Evolutionary conservation across 2,797 vertebrate species (phyloP), one percentile per base, ranked within the genome.

Genomic region (Artibeus lituratus): DNA sequence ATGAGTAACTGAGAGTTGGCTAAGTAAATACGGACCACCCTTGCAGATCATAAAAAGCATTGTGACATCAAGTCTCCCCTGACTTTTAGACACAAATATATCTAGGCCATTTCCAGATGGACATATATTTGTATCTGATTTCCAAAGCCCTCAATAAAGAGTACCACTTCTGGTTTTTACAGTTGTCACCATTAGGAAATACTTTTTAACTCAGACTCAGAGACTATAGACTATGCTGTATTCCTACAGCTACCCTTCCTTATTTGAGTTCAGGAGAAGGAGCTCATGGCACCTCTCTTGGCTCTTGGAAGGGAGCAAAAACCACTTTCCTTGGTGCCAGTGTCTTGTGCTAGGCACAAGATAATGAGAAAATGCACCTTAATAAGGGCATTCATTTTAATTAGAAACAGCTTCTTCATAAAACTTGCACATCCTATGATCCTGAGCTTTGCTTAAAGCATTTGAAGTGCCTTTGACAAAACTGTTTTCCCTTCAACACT

Each of bases 381-480:
- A 84, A 69, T 16, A 89, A 80, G 70, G 42, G 51, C 49, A 94
- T 44, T 44, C 42, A 83, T 92, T 91, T 90, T 81, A 77, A 92
- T 91, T 91, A 85, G 82, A 96, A 95, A 91, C 53, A 69, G 53
- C 26, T 73, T 82, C 76, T 93, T 87, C n/a, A 49, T 92, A 57
- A 86, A 92, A 76, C 42, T 80, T 86, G 21, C 32, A 39, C 51
- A 73, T 89, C 67, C 10, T 92, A 86, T 77, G 65, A 57, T 65
- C 44, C 57, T 49, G 85, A 87, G 92, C 65, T 92, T 89, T 96
- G 70, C 78, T 65, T 82, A 90, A 93, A 88, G 51, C 82, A 91
- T 89, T 67, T 76, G 78, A 94, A 65, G 35, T 81, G 35, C 39
- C 51, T 82, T 96, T 97, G 87, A 89, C 47, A 96, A 95, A 93